Base-by-base conservation (phyloP, 2,113 vertebrate species). In the Toxotes chatareus region DNA sequence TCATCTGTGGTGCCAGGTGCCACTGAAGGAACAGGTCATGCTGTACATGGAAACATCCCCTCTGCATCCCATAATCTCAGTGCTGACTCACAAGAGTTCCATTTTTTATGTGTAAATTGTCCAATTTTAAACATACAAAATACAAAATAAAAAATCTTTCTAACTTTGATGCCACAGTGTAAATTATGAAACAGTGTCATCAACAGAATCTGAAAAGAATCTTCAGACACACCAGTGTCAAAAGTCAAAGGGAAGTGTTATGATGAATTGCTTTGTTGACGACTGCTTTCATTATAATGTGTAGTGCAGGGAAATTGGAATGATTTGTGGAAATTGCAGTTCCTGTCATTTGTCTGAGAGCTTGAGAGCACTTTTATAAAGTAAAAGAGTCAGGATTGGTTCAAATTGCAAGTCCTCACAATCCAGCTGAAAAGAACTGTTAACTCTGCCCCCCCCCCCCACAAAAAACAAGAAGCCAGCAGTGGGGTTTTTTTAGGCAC, bases 281-380 rank as follows among this genome's bases (percentile, higher is more conserved):
- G 4, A 85, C 34, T 59, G 44, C 67, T 71, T 73, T 63, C 31
- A 74, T 76, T 61, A 44, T 44, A n/a, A 62, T 61, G 51, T 63
- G 56, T 42, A 69, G 59, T 70, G 57, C 61, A 62, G 65, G 61
- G 40, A 62, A 79, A 82, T 76, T 79, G 38, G 57, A 73, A 67
- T 75, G 53, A 85, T 74, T 80, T 55, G 55, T 73, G 40, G 23
- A 83, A 88, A 88, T 80, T 77, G 76, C 73, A 36, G 49, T 51
- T 59, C 36, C 57, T 80, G 63, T 66, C 67, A 77, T 80, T 86
- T 74, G 49, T 73, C 23, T 70, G 47, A 82, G 60, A 62, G 69
- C 23, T 57, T 69, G 59, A 74, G 46, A 70, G 78, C 74, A 71
- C 60, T 82, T 78, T 32, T 21, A 23, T 46, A 10, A 51, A 62